phyloP scores from a whole-genome alignment of 92 coral and sea anemone species.

The Epizoanthus fatuus region DNA sequence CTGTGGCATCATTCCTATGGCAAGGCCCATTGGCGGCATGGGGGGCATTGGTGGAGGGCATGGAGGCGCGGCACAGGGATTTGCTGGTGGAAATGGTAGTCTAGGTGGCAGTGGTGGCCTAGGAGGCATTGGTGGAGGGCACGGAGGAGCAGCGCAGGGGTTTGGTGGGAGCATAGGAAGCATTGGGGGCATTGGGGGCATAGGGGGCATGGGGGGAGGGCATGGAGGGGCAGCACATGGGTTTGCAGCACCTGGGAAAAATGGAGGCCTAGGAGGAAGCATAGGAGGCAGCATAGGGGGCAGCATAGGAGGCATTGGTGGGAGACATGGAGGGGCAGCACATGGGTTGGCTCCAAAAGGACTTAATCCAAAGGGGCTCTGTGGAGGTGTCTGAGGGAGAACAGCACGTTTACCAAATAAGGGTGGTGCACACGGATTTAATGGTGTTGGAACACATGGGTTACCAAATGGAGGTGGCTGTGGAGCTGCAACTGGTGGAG shows the following conservation, averaged over 20 bases:
- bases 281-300: constrained; percentile 48
- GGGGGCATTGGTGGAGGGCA: constrained; percentile 41
- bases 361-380: constrained; percentile 52
- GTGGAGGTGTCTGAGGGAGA: constrained; percentile 43
- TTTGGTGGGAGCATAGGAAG: constrained; percentile 22
- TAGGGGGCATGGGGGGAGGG: constrained; percentile 68
- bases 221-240: constrained; percentile 62
- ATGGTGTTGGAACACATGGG: constrained; percentile 32
- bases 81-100: background rate
- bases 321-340: constrained; percentile 44
- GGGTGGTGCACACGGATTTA: constrained; percentile 27
- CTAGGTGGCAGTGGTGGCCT: background rate
- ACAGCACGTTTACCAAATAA: constrained; percentile 45
- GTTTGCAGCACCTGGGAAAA: constrained; percentile 41
- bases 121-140: constrained; percentile 34
- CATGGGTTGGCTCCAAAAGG: constrained; percentile 55
- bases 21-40: constrained; percentile 29
- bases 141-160: constrained; percentile 36
- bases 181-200: constrained; percentile 46
- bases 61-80: constrained; percentile 38
- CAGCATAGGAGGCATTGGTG: constrained; percentile 38
- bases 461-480: constrained; percentile 56
- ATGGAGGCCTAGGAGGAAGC: constrained; percentile 50
- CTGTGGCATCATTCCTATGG: constrained; percentile 47
- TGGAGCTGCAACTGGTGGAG: constrained; percentile 42